Evolutionary conservation across 2,888 invertebrate genomes (phyloP).

Genomic region (Lepas anatifera): DNA sequence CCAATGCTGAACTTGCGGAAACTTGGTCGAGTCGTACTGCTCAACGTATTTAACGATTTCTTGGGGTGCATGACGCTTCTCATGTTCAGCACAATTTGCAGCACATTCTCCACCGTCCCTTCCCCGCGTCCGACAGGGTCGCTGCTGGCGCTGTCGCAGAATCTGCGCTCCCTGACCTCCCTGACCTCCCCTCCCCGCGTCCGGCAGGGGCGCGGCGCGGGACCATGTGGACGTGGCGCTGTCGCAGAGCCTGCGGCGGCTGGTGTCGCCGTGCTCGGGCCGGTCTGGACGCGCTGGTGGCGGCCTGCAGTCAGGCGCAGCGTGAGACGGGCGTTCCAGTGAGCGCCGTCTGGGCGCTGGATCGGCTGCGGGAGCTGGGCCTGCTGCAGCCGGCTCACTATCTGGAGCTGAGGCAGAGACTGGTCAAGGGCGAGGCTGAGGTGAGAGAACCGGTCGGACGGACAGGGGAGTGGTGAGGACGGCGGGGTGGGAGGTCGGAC

Average conservation of each 20-base stretch:
- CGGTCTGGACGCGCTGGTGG: not conserved
- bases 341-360: not conserved
- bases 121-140: no score
- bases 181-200: no score
- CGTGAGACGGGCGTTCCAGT: not conserved
- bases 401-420: not conserved
- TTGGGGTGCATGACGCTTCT: no score
- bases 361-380: not conserved
- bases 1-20: no score
- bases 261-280: not conserved
- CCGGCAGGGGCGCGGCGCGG: not conserved
- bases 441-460: no score
- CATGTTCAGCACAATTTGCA: no score
- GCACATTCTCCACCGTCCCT: no score
- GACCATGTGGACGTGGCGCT: not conserved
- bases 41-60: no score
- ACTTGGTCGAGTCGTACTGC: no score
- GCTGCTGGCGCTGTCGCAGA: no score
- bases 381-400: not conserved
- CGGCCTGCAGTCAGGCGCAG: not conserved
- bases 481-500: not conserved
- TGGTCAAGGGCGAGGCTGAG: no score
- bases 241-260: not conserved
- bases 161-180: no score
- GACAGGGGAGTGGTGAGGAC: not conserved